Evolutionary conservation across 2,888 invertebrate genomes (phyloP), one percentile per base, ranked within the genome.

Genomic region (Aphrophora alni): DNA sequence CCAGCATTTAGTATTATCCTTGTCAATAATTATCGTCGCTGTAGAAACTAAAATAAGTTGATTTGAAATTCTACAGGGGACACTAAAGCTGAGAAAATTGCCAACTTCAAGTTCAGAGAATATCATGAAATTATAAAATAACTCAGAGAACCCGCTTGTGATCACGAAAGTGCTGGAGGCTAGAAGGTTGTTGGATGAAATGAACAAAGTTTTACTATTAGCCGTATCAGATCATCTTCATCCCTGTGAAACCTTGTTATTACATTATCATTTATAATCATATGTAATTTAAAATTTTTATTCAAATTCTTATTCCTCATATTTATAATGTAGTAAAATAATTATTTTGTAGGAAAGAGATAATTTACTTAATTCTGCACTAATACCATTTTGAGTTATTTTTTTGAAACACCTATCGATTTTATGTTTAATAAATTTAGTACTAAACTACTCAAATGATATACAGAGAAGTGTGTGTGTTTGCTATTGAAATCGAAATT

Each of bases 201-300:
- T 59, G n/a, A 59, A 59, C 21, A 59, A 59, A 59, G 59, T 59
- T 59, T 59, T 59, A 59, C 59, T 59, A 59, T 59, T 59, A 59
- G 21, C 59, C 59, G n/a, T 59, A 59, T 59, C 59, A 21, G 59
- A 21, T n/a, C 59, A 21, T 59, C 59, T 59, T 59, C 59, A 21
- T 59, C 59, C 59, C 59, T 59, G 2, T 59, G 59, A 59, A 59
- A 21, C 59, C 21, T 3, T 59, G 21, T 59, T n/a, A 21, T 21
- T 2, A 8, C 21, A 21, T 59, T 59, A 21, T 59, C 59, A 59
- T 59, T 59, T 59, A 21, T 21, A 17, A 33, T 33, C 5, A 5
- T 33, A 24, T 68, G n/a, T n/a, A n/a, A 44, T 44, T 44, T 44
- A 44, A 12, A 44, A 44, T 12, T 44, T 44, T 44, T 44, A 44